Conservation (phyloP, 2,797 vertebrate species). For the Vultur gryphus region DNA sequence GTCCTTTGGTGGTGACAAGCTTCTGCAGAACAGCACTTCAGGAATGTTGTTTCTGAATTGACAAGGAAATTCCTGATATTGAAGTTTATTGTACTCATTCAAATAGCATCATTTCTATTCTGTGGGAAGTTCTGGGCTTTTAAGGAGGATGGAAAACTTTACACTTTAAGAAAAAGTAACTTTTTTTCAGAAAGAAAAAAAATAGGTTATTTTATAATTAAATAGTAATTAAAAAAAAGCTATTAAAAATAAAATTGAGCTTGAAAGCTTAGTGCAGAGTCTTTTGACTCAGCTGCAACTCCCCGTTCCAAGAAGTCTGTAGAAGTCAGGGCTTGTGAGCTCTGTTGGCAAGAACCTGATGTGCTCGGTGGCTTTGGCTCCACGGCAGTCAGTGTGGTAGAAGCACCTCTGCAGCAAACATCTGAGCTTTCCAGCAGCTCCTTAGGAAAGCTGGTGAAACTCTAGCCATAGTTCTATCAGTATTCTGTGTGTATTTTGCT, state of each 20-base stretch:
- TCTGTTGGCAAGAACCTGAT: not conserved
- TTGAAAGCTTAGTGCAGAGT: not conserved
- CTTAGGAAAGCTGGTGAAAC: not conserved
- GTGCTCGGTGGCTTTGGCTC: accelerated
- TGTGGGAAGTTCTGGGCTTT: not conserved
- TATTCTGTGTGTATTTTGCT: not conserved
- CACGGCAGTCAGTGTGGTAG: not conserved
- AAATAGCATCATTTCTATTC: not conserved
- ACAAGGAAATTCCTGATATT: not conserved
- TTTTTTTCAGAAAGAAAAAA: not conserved
- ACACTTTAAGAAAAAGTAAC: not conserved
- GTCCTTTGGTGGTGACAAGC: not conserved
- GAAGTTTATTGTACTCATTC: not conserved
- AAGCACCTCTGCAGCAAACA: not conserved
- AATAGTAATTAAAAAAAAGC: not conserved
- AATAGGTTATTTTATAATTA: not conserved
- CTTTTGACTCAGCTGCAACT: not conserved
- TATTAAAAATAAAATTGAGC: not conserved
- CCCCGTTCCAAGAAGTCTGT: not conserved
- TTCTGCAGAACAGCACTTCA: not conserved
- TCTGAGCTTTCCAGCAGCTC: not conserved
- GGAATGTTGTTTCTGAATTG: not conserved
- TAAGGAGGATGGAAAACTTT: not conserved
- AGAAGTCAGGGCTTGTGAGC: not conserved
- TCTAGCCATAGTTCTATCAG: not conserved